Conservation (phyloP, 2,797 vertebrate genomes). For the Allobates femoralis region DNA sequence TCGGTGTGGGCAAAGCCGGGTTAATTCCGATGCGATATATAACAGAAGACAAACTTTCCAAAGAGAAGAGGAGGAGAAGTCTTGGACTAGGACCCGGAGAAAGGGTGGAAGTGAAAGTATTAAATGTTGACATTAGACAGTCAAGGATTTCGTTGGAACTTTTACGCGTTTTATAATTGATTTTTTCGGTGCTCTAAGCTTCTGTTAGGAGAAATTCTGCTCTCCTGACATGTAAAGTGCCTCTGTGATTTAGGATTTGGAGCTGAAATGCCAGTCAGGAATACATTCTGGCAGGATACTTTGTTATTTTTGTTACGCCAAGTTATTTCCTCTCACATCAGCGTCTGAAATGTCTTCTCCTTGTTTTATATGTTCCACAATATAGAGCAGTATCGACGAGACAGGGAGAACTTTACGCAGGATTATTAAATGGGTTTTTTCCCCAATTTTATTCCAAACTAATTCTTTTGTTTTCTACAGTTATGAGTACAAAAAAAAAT, state of each 20-base stretch:
- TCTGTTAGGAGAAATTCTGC: conserved; percentile 6
- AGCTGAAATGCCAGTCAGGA: conserved; percentile 30
- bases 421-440: neutral
- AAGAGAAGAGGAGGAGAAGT: conserved; percentile 84
- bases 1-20: conserved; percentile 89
- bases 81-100: conserved; percentile 93
- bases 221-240: conserved; percentile 33
- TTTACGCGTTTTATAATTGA: conserved; percentile 84
- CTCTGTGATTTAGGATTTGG: conserved; percentile 23
- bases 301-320: conserved; percentile 34
- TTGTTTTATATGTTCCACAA: neutral
- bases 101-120: conserved; percentile 91
- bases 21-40: conserved; percentile 91
- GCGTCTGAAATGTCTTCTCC: conserved; percentile 22
- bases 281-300: conserved; percentile 40
- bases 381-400: neutral
- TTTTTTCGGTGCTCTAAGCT: neutral
- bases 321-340: conserved; percentile 33
- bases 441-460: neutral
- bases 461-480: neutral
- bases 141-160: conserved; percentile 89
- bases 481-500: too few species aligned
- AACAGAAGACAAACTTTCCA: conserved; percentile 88
- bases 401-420: neutral
- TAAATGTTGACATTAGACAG: conserved; percentile 84